Evolutionary conservation across 2,113 vertebrate genomes (phyloP).

Genomic region (Thinocorus orbignyianus): DNA sequence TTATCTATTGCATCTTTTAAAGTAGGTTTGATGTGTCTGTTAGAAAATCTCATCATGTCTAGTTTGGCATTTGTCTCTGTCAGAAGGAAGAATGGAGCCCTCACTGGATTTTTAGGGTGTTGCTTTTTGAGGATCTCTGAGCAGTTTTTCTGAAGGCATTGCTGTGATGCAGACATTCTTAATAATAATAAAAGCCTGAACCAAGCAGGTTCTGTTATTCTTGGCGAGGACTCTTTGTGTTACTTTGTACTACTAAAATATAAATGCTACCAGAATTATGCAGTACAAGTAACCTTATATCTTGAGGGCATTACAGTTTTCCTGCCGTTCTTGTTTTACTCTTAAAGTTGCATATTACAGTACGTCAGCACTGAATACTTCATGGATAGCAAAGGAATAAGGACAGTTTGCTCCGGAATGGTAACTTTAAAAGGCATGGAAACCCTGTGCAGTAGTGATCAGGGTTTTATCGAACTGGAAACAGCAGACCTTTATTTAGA

Average conservation of each 20-base stretch:
- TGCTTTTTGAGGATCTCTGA: background rate
- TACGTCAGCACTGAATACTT: background rate
- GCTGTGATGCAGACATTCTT: background rate
- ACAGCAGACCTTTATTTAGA: background rate
- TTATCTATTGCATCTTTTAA: background rate
- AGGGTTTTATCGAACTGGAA: background rate
- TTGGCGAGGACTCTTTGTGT: background rate
- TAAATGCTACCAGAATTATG: background rate
- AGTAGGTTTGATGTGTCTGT: background rate
- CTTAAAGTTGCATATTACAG: background rate
- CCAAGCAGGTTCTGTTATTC: background rate
- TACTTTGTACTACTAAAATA: background rate
- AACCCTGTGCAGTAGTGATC: background rate
- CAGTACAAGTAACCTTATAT: background rate
- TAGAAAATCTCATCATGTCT: background rate
- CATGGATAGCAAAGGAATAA: background rate
- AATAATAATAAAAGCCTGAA: accelerated
- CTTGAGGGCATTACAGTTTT: background rate
- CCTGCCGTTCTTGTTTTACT: background rate
- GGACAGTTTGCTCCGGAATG: background rate
- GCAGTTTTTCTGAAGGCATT: background rate
- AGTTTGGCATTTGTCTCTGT: background rate
- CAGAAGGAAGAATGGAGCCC: background rate
- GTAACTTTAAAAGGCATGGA: background rate
- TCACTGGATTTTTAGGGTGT: background rate